Evolutionary conservation across 2,113 vertebrate species (phyloP).

Genomic region (Pelmatolapia mariae): DNA sequence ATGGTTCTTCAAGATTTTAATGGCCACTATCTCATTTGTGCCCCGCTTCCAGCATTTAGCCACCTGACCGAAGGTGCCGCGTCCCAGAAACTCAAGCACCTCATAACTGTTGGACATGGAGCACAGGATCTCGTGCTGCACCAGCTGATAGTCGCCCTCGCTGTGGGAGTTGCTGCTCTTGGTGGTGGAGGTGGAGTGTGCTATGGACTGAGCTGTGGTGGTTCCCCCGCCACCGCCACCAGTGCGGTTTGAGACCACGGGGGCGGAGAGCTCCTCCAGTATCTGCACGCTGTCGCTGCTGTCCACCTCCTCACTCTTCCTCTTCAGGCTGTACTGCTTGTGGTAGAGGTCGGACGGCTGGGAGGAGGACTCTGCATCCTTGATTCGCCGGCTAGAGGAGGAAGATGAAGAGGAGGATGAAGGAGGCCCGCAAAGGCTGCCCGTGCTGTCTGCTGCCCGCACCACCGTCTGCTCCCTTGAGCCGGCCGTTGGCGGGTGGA

Average conservation of each 20-base stretch:
- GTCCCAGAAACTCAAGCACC: conserved; percentile 94
- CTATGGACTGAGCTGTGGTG: conserved; percentile 79
- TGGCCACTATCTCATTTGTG: conserved; percentile 97
- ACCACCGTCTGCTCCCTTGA: conserved; percentile 89
- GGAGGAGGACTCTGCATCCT: conserved; percentile 74
- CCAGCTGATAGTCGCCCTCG: conserved; percentile 97
- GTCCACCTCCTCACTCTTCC: conserved; percentile 97
- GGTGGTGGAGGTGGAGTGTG: conserved; percentile 85
- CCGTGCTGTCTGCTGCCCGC: conserved; percentile 92
- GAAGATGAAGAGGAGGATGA: conserved; percentile 67
- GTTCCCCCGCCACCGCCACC: conserved; percentile 80
- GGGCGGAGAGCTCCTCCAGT: conserved; percentile 96
- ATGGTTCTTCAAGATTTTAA: conserved; percentile 98
- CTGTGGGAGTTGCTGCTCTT: conserved; percentile 95
- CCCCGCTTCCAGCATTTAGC: conserved; percentile 98
- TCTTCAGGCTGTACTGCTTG: conserved; percentile 94
- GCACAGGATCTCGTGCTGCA: conserved; percentile 97
- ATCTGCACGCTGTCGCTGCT: conserved; percentile 98
- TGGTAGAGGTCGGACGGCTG: conserved; percentile 82
- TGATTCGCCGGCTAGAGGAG: conserved; percentile 78
- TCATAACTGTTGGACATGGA: conserved; percentile 97
- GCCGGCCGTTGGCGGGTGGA: conserved; percentile 73
- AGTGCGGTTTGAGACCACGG: conserved; percentile 89
- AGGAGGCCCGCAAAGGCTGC: conserved; percentile 76
- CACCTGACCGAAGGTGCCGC: conserved; percentile 96